Conservation (phyloP, 2,797 vertebrate genomes). For the Crocodylus rhombifer region DNA sequence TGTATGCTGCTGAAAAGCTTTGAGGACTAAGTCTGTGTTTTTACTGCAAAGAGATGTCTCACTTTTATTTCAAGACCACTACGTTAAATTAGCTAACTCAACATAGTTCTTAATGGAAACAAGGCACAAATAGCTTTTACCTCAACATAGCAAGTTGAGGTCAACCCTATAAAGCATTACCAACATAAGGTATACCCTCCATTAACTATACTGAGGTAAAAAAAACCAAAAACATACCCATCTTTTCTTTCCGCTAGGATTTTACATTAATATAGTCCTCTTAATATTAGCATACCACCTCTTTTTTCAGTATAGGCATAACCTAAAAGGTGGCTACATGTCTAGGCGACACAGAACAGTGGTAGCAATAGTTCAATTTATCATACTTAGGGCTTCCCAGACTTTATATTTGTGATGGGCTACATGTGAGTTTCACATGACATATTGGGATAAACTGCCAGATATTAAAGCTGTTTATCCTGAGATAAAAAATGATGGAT, state of each 20-base stretch:
- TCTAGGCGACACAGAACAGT: neutral
- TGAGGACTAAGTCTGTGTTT: neutral
- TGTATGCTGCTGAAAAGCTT: neutral
- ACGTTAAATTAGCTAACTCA: neutral
- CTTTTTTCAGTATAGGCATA: neutral
- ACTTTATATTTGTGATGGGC: too few relatives aligned
- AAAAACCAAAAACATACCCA: too few relatives aligned
- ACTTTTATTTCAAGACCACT: neutral
- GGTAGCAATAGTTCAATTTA: neutral
- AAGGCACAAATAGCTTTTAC: neutral
- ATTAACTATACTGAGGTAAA: neutral
- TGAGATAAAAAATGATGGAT: too few relatives aligned
- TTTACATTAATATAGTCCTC: neutral
- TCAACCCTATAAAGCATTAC: neutral
- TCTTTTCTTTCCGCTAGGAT: neutral
- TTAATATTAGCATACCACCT: neutral
- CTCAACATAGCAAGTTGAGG: neutral
- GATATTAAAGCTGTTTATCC: too few relatives aligned
- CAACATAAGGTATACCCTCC: neutral
- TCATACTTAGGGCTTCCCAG: too few relatives aligned
- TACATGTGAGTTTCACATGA: too few relatives aligned
- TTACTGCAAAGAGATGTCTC: neutral
- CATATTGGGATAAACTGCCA: too few relatives aligned
- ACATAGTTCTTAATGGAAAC: neutral
- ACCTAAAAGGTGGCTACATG: neutral